Evolutionary conservation across 2,113 vertebrate species (phyloP), one percentile per base, ranked within the genome.

Genomic region (Ptyas mucosa): DNA sequence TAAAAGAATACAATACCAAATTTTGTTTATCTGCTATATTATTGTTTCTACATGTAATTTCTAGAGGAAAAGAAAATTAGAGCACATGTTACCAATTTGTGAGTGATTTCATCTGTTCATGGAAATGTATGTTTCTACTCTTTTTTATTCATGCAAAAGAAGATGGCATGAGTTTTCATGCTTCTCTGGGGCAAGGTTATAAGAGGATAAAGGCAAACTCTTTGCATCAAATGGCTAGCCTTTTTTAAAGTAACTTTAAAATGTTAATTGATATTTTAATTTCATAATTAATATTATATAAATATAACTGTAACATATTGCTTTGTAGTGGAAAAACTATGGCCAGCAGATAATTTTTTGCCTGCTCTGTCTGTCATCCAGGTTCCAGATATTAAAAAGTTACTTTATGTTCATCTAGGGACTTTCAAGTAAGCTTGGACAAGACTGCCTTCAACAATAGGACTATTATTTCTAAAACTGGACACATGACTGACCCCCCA

Each of bases 1-100:
- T 34, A 96, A 89, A n/a, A 92, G 21, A 94, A 95, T 53, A 95
- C 95, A 95, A 91, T 93, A 88, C 43, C 8, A 52, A 23, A 39
- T n/a, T 20, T 24, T 96, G 12, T 88, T 85, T 91, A 12, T 94
- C 26, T 94, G 92, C 87, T 93, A 8, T 23, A 24, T 86, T 92
- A 86, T 39, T 69, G n/a, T 43, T 94, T 93, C 92, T 81, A 92
- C 87, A 94, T 95, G 90, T 94, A 87, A 89, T 51, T 75, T 92
- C 58, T 51, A 46, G 88, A 81, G 91, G 89, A 58, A 23, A 85
- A 89, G 69, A 90, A 95, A 95, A 69, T 49, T n/a, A 85, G 46
- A 58, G 5, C 69, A 90, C 26, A 43, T 64, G 53, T 53, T 92
- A 58, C 12, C 34, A 88, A 43, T 88, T 89, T 51, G 11, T 5